Base-by-base conservation (phyloP, 2,113 vertebrate genomes). In the Vulpes vulpes region DNA sequence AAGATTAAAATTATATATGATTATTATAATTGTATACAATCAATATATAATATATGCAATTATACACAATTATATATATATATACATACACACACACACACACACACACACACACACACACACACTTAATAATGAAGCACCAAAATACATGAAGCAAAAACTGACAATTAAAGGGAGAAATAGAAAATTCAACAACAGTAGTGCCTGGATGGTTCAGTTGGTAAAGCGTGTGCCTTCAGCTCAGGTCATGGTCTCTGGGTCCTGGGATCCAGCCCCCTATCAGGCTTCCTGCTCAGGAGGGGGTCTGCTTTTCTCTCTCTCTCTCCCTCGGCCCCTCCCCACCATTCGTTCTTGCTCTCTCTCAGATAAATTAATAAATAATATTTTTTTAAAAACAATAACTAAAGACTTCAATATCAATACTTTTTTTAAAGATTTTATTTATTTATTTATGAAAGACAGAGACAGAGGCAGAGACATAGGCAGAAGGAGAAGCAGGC, bases 131-230 rank as follows among this genome's bases (percentile, higher is more conserved):
- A 91, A 91, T 17, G 76, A 23, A 64, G 11, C 43, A 53, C 32
- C 51, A 71, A 96, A 96, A 79, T 65, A 82, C 57, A 67, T 3
- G 57, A 91, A 86, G 57, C 65, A 94, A 94, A 92, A 85, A 80
- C 30, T 57, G 43, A 90, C 60, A 85, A 90, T 65, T 80, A 71
- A 91, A 94, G 22, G 32, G 8, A 79, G 22, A 92, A 94, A 73
- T 1, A 88, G 57, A 43, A 67, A 95, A 57, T 32, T 53, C 65
- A 81, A 57, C 17, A 71, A 55, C 35, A 76, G 38, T 11, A 12
- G 71, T 6, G 2, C 38, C 71, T 25, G 71, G 35, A 11, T 43
- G 22, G 35, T 38, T 43, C 71, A 43, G 35, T 23, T 2, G 5
- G 35, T 74, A 23, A 43, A 74, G 73, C 22, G 49, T 76, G 38